These are phyloP conservation scores for Idaea straminata DNA, from an alignment of 2,888 invertebrate species.

Conservation along the genomic window DNA sequence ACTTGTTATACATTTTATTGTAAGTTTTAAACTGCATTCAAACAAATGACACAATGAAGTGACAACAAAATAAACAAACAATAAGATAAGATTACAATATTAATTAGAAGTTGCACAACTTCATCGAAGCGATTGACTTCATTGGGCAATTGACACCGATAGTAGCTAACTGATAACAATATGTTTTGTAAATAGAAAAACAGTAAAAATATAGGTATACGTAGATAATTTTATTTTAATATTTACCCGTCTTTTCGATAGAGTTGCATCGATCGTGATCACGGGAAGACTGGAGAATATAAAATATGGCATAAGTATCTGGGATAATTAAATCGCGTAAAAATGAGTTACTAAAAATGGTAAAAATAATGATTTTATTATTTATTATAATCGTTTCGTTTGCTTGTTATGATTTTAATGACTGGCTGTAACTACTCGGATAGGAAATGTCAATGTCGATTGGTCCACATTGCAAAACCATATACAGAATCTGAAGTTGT, in stretches of 20 bases:
- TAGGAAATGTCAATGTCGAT: background rate
- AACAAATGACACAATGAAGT: background rate
- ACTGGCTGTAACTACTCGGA: background rate
- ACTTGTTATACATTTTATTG: background rate
- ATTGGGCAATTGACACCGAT: conserved; percentile 1
- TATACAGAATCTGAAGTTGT: background rate
- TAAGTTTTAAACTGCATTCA: background rate
- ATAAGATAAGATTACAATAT: background rate
- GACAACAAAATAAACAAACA: background rate
- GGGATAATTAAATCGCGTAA: too few species aligned
- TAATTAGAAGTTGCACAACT: background rate
- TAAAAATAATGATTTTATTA: background rate
- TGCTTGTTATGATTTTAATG: background rate
- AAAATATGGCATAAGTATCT: too few species aligned
- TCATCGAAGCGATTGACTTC: background rate
- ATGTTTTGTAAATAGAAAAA: background rate
- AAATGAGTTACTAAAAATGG: too few species aligned
- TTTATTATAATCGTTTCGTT: background rate
- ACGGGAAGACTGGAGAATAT: too few species aligned
- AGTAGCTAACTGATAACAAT: background rate
- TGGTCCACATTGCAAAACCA: background rate
- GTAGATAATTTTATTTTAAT: too few species aligned
- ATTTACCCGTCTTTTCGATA: too few species aligned
- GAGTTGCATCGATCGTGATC: too few species aligned
- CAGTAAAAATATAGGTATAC: background rate